Conservation (phyloP, 2,888 invertebrate genomes). For the Acleris laterana region DNA sequence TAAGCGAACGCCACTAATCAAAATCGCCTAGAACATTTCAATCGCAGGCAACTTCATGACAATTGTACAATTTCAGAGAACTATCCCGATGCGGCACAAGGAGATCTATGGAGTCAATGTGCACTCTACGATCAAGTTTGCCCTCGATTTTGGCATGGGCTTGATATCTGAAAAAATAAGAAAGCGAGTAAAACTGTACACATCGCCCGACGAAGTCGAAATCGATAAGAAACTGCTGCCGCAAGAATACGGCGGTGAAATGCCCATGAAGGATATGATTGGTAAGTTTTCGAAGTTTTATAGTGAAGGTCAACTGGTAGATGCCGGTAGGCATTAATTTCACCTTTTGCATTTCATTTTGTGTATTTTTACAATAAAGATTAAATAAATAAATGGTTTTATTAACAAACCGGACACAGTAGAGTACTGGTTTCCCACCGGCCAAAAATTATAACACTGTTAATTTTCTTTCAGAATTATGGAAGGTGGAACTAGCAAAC, state of each 20-base stretch:
- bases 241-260: conserved; percentile 92
- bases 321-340: no score
- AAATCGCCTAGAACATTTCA: no score
- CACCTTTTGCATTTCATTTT: no score
- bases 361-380: no score
- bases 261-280: conserved; percentile 93
- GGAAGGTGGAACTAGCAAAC: conserved; percentile 87
- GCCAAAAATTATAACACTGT: no score
- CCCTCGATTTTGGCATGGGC: conserved; percentile 90
- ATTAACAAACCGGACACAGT: no score
- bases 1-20: conserved; percentile 50
- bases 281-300: conserved; percentile 72
- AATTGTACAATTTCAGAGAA: conserved; percentile 78
- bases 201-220: conserved; percentile 85
- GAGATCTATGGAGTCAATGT: conserved; percentile 90
- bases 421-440: no score
- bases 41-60: no score
- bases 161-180: conserved; percentile 91
- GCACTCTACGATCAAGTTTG: conserved; percentile 89
- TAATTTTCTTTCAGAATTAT: conserved; percentile 80
- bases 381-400: no score
- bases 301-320: no score
- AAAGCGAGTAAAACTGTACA: conserved; percentile 87
- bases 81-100: conserved; percentile 91
- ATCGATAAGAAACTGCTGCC: conserved; percentile 88